Base-by-base conservation (phyloP, 2,113 vertebrate genomes). In the Diglossa brunneiventris region DNA sequence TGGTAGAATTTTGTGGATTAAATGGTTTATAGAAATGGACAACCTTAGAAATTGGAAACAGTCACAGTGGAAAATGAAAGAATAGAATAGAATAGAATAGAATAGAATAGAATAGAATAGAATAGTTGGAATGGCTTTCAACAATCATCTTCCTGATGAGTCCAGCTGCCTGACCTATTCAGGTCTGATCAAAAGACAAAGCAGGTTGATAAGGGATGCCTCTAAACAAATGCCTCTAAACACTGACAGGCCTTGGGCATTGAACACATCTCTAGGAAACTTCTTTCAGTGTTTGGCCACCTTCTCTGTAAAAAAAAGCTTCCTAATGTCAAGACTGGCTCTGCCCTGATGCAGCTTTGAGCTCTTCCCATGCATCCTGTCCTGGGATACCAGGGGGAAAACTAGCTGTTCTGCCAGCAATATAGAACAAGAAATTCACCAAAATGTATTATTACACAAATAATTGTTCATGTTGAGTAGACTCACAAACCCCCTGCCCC, bases 191-290 rank as follows among this genome's bases (percentile, higher is more conserved):
- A 70, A 85, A 81, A 62, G 17, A 22, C 31, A 44, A 56, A 62
- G 4, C 7, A 22, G 19, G 5, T 49, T 69, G 8, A n/a, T 46
- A 89, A 79, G 27, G 10, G 10, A 15, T n/a, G n/a, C n/a, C n/a
- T n/a, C n/a, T n/a, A n/a, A n/a, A n/a, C 50, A 68, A 67, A 76
- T 61, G 5, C 3, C 16, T 46, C 9, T 56, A 31, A 85, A 35
- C 14, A 20, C 10, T n/a, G 39, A 23, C 4, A 35, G 19, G 23
- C 15, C 7, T 37, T 37, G 11, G 8, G 8, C 11, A 83, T 23
- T 0, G 0, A 41, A 1, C 24, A 70, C 10, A 15, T 11, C 8
- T 79, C 33, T 28, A 47, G 27, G 24, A 42, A 62, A 27, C 16
- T 33, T 64, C 14, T 22, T 64, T 10, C 41, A 75, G 7, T 8